A percentile compares a stretch with the other conserved stretches of the same genome.
Conservation (phyloP, 2,888 invertebrate genomes). For the Nomada fucata region DNA sequence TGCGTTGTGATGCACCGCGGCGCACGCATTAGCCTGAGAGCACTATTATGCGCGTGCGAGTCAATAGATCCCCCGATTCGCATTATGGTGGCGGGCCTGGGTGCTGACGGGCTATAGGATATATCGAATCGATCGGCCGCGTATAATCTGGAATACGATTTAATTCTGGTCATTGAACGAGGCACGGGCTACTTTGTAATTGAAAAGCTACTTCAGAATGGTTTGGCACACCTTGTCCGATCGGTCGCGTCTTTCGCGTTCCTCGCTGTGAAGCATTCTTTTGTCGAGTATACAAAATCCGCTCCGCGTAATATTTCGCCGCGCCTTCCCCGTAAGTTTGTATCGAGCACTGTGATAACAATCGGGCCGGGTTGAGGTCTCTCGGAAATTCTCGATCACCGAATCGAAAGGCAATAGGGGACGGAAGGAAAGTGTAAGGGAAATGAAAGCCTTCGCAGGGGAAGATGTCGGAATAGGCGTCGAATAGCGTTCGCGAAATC, state of each 20-base stretch:
- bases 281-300: not conserved
- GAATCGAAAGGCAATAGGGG: conserved; percentile 38
- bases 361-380: conserved; percentile 42
- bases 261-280: not conserved
- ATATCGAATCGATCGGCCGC: conserved; percentile 62
- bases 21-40: conserved; percentile 47
- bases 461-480: conserved; percentile 37
- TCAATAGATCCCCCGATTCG: conserved; percentile 69
- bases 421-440: conserved; percentile 41
- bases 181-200: not conserved
- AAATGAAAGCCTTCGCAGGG: conserved; percentile 30
- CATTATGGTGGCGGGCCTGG: conserved; percentile 63
- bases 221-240: not conserved
- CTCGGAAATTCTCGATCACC: conserved; percentile 38
- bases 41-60: conserved; percentile 62
- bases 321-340: not conserved
- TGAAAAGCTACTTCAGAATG: not conserved
- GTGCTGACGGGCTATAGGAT: conserved; percentile 60
- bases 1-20: conserved; percentile 57
- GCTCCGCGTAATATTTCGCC: not conserved
- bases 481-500: conserved; percentile 62
- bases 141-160: conserved; percentile 50
- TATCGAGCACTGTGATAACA: not conserved
- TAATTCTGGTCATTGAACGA: conserved; percentile 16
- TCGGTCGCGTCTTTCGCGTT: not conserved